A percentile compares a stretch with the other conserved stretches of the same genome.
Evolutionary conservation across 1,140 invertebrate species (phyloP).

Genomic region (Chymomyza costata): DNA sequence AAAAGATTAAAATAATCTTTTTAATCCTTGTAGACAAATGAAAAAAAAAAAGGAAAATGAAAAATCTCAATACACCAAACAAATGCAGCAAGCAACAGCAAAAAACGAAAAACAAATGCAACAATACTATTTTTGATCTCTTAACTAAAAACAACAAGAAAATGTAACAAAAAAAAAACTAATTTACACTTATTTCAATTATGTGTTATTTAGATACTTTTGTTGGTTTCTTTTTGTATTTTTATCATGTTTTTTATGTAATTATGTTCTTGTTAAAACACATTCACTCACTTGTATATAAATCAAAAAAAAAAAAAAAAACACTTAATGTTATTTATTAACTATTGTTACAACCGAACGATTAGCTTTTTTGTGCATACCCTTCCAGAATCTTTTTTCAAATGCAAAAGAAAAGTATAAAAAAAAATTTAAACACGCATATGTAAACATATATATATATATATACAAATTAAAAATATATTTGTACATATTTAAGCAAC

Average conservation of each 20-base stretch:
- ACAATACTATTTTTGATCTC: slow-evolving; percentile 70
- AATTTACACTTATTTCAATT: slow-evolving; percentile 55
- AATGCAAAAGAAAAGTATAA: slow-evolving; percentile 1
- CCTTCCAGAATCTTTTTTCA: slow-evolving; percentile 59
- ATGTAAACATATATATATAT: slow-evolving; percentile 28
- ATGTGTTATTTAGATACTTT: slow-evolving; percentile 26
- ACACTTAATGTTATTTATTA: slow-evolving; percentile 59
- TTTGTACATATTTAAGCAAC: slow-evolving; percentile 15
- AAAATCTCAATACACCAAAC: slow-evolving; percentile 43
- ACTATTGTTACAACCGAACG: slow-evolving; percentile 64
- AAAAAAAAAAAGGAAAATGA: slow-evolving; percentile 5
- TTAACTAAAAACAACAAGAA: slow-evolving; percentile 47
- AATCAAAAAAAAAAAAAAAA: slow-evolving; percentile 16
- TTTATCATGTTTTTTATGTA: slow-evolving; percentile 21
- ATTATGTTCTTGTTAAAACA: slow-evolving; percentile 57
- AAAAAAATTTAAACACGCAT: slow-evolving; percentile 38
- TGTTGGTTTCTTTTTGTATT: slow-evolving; percentile 44
- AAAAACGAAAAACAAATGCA: slow-evolving; percentile 46
- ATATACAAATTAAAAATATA: neutral
- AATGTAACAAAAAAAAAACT: slow-evolving; percentile 29
- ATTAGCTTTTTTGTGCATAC: slow-evolving; percentile 66
- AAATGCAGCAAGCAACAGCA: slow-evolving; percentile 4
- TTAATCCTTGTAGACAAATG: no score
- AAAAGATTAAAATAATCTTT: no score
- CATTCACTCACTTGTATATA: slow-evolving; percentile 23